Evolutionary conservation across 1,140 invertebrate species (phyloP), one percentile per base, ranked within the genome.

Genomic region (Aphelinus atriplicis): DNA sequence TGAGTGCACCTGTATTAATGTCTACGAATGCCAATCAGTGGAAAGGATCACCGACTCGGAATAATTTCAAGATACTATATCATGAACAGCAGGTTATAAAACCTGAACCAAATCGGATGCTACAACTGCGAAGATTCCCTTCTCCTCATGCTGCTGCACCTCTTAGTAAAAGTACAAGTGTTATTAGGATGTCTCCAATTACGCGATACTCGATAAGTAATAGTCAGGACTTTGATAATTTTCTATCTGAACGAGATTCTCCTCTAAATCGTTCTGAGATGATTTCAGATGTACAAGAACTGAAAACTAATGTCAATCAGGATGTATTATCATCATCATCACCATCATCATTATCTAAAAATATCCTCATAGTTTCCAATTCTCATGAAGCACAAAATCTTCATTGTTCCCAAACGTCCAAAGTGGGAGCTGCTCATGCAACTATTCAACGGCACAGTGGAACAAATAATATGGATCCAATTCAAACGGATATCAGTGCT

Each of bases 101-200:
- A 87, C 92, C 88, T 68, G 82, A 85, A 63, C 80, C 86, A 1
- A 88, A 85, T 81, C 83, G 86, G 43, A 84, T 88, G 80, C 82
- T 87, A 43, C 26, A 26, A 26, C 26, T 26, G 26, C 26, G 26
- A 26, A 26, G 26, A 26, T 26, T 26, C 26, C 26, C 26, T 26
- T 26, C 26, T 26, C 26, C 26, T 26, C 26, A 26, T 26, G 26
- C 26, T 26, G 26, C 26, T 26, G 26, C 26, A 26, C 26, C 26
- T 26, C 26, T 26, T n/a, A 87, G 88, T 73, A 89, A 90, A 80
- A 89, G 89, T 47, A 94, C 94, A 3, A 95, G 94, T 86, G 94
- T 95, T 1, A 95, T 95, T 81, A 87, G 94, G 84, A 93, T 95
- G 78, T 95, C 94, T 3, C 94, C 94, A 3, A 92, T 89, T 77